phyloP scores from a whole-genome alignment of 1,140 invertebrate genomes.

The Drosophila sucinea region DNA sequence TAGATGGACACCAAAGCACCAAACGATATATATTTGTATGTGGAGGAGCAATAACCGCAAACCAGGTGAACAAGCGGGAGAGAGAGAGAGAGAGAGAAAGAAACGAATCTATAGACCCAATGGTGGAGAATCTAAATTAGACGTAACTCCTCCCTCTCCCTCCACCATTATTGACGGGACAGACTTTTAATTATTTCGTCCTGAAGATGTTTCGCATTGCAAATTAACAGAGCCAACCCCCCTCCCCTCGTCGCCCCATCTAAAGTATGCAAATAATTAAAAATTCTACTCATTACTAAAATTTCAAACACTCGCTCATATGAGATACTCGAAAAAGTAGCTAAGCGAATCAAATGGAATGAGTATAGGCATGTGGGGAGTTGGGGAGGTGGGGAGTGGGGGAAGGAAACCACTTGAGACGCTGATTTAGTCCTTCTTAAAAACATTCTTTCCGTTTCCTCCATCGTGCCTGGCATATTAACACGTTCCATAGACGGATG shows the following conservation, averaged over 20 bases:
- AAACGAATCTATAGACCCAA: neutral
- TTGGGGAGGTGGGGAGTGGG: no score
- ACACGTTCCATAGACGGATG: constrained; percentile 56
- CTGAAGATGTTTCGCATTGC: constrained; percentile 81
- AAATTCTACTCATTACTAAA: constrained; percentile 82
- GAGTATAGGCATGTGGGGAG: no score
- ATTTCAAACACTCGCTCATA: constrained; percentile 62
- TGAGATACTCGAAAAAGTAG: constrained; percentile 34
- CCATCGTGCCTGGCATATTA: constrained; percentile 67
- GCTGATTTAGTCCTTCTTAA: constrained; percentile 51
- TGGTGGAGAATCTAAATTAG: neutral
- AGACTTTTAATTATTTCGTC: constrained; percentile 81
- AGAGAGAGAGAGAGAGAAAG: constrained; percentile 6
- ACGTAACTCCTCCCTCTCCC: neutral
- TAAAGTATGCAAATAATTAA: constrained; percentile 73
- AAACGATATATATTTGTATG: neutral
- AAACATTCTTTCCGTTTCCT: constrained; percentile 27
- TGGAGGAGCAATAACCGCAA: constrained; percentile 57
- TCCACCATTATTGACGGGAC: constrained; percentile 9
- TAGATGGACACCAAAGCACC: constrained; percentile 13
- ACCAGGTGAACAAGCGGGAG: constrained; percentile 51
- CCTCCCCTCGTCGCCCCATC: constrained; percentile 16
- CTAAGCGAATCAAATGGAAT: constrained; percentile 45
- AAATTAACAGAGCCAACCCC: constrained; percentile 68
- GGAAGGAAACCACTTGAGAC: constrained; percentile 76